Base-by-base conservation (phyloP, 2,113 vertebrate species). In the Spheniscus mendiculus region DNA sequence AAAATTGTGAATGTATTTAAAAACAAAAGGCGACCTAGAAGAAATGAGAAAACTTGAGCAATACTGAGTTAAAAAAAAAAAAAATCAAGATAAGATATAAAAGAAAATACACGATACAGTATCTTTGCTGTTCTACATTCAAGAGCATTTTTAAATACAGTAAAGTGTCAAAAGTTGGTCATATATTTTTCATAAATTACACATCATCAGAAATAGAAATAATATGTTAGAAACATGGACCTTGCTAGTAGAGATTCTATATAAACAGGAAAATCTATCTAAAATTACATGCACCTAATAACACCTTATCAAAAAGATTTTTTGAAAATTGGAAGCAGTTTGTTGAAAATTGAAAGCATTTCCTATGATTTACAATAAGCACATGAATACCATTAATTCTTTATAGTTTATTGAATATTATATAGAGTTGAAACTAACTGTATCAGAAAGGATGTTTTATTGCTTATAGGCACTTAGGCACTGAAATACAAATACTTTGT, bases 51-150 rank as follows among this genome's bases (percentile, higher is more conserved):
- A 81, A 58, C 9, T 18, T 80, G 12, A 81, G 3, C 11, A 82
- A 66, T 49, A 8, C 6, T 18, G 5, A 63, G 20, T 62, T 76
- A 22, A 42, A 61, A 61, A 16, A 59, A 40, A 29, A 25, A 32
- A 13, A 52, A 44, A 47, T 10, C 6, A 49, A 12, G 3, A 27
- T 30, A 63, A 22, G 10, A 9, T 26, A 22, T 10, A 55, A n/a
- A 70, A 69, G 4, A 69, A 50, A 72, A 44, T 10, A 8, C 1
- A 40, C 0, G 0, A 36, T n/a, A 44, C 12, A 55, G 6, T 38
- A 23, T 16, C 13, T 47, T 74, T n/a, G 20, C 11, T 52, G 2
- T 38, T 87, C 9, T 76, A 27, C 6, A 36, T 44, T 40, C 11
- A 36, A 72, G 38, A 58, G 4, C 6, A 40, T 86, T 86, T 53